Percentiles rank a stretch among this genome's conserved stretches.
These are phyloP conservation scores for Dasypus novemcinctus DNA, from an alignment of 2,113 vertebrate genomes.

Conservation along the genomic window DNA sequence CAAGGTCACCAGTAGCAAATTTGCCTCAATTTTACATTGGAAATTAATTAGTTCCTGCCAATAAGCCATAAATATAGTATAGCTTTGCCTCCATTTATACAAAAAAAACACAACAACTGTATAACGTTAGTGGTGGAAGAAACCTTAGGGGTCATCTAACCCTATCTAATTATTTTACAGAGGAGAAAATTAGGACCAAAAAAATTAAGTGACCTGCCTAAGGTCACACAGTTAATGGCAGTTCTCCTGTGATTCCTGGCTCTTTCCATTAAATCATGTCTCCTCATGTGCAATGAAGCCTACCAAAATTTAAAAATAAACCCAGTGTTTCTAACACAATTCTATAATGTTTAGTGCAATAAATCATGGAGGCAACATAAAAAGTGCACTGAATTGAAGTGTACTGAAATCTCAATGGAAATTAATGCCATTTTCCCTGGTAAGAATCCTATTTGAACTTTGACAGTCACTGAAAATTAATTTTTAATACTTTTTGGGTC, in stretches of 20 bases:
- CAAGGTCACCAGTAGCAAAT: constrained; percentile 14
- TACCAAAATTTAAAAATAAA: constrained; percentile 39
- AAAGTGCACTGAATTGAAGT: neutral
- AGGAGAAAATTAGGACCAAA: constrained; percentile 24
- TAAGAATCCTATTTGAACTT: constrained; percentile 39
- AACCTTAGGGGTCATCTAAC: constrained; percentile 24
- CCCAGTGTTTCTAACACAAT: neutral
- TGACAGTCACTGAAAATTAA: constrained; percentile 19
- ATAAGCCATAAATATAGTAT: neutral
- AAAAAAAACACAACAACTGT: too few species aligned
- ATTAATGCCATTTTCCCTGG: constrained; percentile 9
- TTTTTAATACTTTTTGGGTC: constrained; percentile 17
- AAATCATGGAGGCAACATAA: neutral
- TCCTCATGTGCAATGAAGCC: neutral
- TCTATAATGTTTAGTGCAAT: neutral
- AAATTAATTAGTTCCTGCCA: constrained; percentile 42
- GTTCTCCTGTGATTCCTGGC: constrained; percentile 14
- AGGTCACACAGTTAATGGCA: neutral
- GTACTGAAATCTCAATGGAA: constrained; percentile 30
- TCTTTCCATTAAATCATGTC: constrained; percentile 28
- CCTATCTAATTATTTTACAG: constrained; percentile 57
- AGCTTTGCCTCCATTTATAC: constrained; percentile 21
- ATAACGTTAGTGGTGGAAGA: neutral
- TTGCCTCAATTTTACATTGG: constrained; percentile 32
- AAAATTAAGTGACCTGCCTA: constrained; percentile 35